Base-by-base conservation (phyloP, 2,113 vertebrate species). In the Corydoras maculifer region DNA sequence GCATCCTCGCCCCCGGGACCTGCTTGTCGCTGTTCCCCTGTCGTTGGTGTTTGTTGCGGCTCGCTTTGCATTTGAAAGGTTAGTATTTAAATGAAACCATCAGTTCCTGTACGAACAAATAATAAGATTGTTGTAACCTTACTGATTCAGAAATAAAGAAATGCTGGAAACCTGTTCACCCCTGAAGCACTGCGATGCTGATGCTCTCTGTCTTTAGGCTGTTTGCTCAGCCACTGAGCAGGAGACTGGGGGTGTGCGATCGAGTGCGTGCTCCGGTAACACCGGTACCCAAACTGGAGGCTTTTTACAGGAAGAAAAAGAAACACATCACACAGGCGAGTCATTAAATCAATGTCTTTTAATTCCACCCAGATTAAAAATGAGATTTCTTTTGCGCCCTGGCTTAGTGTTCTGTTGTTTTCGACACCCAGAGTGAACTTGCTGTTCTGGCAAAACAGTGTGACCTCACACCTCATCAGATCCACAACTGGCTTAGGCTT, bases 21-120 rank as follows among this genome's bases (percentile, higher is more conserved):
- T 98, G 58, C 54, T 94, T 67, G 80, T 87, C 43, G 82, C 88
- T 0, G 31, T 96, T 30, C 94, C 94, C 0, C 78, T 93, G 76
- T 90, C 92, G 0, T 77, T 97, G 3, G 74, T 80, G 60, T 87
- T 98, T 68, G 80, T 95, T 8, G 86, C 55, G 5, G 1, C 90
- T 29, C 91, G 94, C 31, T 81, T 84, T 35, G 25, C 82, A 71
- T 95, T 95, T 54, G 93, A 97, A 81, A 94, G 94, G 96, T 95
- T 77, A 88, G 54, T 3, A 12, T 57, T 57, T 4, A 43, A 43
- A 43, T 43, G 4, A 43, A 43, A 43, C 35, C 35, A 43, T 43
- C 4, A 43, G 4, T 5, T 43, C 35, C 35, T 43, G 35, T 43
- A 43, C 35, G 7, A 43, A 8, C 35, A 5, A 43, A 43, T 43